Evolutionary conservation across 2,797 vertebrate genomes (phyloP).

Genomic region (Gallirallus australis): DNA sequence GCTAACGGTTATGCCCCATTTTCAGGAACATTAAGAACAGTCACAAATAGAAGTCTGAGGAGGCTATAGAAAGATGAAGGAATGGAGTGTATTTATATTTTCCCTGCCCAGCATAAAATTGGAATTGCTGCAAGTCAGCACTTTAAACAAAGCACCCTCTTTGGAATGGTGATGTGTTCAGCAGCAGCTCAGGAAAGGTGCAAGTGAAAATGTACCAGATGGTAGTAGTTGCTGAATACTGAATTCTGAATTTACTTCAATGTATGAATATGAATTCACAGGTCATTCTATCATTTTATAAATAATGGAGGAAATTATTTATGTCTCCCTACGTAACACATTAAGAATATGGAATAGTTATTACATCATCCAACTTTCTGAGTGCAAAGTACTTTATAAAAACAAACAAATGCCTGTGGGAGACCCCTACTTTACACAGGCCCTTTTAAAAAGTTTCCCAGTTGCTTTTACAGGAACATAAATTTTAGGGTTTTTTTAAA

Average conservation of each 20-base stretch:
- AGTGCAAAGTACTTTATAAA: constrained; percentile 2
- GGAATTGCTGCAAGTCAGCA: constrained; percentile 32
- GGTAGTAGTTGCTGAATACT: not conserved
- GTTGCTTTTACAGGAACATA: not conserved
- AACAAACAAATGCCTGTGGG: not conserved
- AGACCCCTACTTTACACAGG: not conserved
- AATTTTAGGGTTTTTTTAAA: not conserved
- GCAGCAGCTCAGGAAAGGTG: not conserved
- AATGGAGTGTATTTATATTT: not conserved
- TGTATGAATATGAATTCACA: not conserved
- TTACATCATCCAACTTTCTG: constrained; percentile 20
- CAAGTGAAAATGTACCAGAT: constrained; percentile 48
- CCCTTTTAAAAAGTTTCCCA: not conserved
- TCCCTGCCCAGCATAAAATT: not conserved
- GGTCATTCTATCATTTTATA: constrained; percentile 16
- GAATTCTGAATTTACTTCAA: constrained; percentile 1
- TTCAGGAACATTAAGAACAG: constrained; percentile 14
- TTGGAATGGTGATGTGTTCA: constrained; percentile 15
- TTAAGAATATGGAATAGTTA: not conserved
- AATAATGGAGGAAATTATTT: constrained; percentile 25
- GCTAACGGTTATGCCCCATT: not conserved
- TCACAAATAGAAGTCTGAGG: not conserved
- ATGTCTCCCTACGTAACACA: constrained; percentile 5
- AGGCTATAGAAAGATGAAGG: not conserved
- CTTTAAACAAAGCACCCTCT: constrained; percentile 25